Evolutionary conservation across 2,797 vertebrate species (phyloP), one percentile per base, ranked within the genome.

Genomic region (Argya squamiceps): DNA sequence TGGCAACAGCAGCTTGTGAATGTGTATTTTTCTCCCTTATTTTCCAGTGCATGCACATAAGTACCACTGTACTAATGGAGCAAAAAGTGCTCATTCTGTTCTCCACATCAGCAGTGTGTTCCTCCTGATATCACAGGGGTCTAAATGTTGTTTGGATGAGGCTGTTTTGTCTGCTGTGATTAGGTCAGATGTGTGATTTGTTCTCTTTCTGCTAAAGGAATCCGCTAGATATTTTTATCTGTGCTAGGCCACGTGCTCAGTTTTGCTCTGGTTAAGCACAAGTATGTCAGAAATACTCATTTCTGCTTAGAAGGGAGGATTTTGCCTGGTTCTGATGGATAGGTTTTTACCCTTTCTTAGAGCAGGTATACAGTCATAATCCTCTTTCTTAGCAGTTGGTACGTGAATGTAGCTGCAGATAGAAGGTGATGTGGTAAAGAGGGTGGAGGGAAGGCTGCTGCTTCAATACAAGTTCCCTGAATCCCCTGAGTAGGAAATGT

Each of bases 221-320:
- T 90, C 91, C 56, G 88, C 50, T 56, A 49, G 89, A 41, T 96
- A 94, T 95, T 95, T 96, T 89, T 97, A 86, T 93, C 91, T 86
- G 67, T 41, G 17, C n/a, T 50, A 88, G 73, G 83, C 70, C 79
- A 73, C 27, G 6, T 97, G 92, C 63, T 93, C 44, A 3, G 34
- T 92, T 86, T 86, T 94, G 92, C 46, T 93, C 77, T 84, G 83
- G 55, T 91, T 86, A 73, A 79, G 50, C 52, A 43, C 83, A 74
- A 86, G 39, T 46, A 9, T 93, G 89, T 93, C 94, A 90, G 88
- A 86, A 92, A 92, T 73, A 17, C 1, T 84, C 23, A 36, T 77
- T 93, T 92, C 30, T 91, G 36, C 58, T 37, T 21, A 30, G 49
- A 56, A 89, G 39, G n/a, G 24, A 78, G 58, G 30, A 37, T 90